Conservation (phyloP, 1,140 invertebrate species). For the Prorops nasuta region DNA sequence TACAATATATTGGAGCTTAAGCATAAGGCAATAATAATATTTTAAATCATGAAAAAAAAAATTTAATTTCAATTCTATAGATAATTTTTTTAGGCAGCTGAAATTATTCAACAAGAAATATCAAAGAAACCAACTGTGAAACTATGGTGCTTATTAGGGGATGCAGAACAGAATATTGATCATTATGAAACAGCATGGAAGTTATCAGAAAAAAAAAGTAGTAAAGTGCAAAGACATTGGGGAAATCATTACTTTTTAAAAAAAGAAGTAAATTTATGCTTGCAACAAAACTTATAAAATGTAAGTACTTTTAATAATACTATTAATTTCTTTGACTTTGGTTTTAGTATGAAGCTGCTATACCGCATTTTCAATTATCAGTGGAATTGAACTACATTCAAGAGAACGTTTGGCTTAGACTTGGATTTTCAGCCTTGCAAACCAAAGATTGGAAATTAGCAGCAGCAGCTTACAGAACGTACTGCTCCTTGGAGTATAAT, state of each 20-base stretch:
- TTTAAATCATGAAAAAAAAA: slow-evolving; percentile 6
- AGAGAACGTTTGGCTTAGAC: slow-evolving; percentile 77
- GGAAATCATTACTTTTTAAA: slow-evolving; percentile 73
- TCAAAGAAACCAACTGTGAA: slow-evolving; percentile 78
- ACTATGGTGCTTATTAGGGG: slow-evolving; percentile 86
- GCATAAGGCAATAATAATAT: slow-evolving; percentile 67
- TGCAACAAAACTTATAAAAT: background rate
- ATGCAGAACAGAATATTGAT: slow-evolving; percentile 67
- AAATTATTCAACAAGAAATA: slow-evolving; percentile 82
- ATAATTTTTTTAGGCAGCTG: slow-evolving; percentile 68
- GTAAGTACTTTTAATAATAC: background rate
- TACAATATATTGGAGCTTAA: slow-evolving; percentile 79
- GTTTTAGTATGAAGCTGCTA: slow-evolving; percentile 68
- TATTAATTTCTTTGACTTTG: slow-evolving; percentile 36
- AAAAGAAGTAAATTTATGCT: slow-evolving; percentile 55
- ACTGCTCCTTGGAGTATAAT: slow-evolving; percentile 81
- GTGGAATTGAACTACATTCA: slow-evolving; percentile 84
- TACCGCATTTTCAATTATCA: slow-evolving; percentile 77
- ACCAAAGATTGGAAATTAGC: slow-evolving; percentile 80
- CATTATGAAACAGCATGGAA: slow-evolving; percentile 91
- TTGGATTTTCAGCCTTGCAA: slow-evolving; percentile 82
- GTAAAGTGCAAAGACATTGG: slow-evolving; percentile 81
- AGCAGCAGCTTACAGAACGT: slow-evolving; percentile 80
- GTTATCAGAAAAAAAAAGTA: slow-evolving; percentile 76
- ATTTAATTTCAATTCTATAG: background rate